A percentile compares a stretch with the other conserved stretches of the same genome.
phyloP scores from a whole-genome alignment of 1,140 invertebrate species.

The Drosophila sp. region DNA sequence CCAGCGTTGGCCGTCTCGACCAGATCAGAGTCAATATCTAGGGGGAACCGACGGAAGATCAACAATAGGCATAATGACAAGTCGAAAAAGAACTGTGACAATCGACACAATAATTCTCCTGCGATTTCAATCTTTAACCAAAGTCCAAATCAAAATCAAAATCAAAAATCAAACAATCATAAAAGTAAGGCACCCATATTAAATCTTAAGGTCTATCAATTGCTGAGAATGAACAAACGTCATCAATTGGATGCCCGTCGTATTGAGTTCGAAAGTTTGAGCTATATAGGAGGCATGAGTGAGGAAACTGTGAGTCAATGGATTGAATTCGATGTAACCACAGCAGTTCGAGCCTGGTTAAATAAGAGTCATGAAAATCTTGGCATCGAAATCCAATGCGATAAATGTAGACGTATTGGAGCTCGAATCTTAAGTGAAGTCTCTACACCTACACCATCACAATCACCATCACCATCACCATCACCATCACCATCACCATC shows the following conservation, averaged over 20 bases:
- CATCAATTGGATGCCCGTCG: slow-evolving; percentile 51
- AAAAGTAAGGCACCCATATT: slow-evolving; percentile 34
- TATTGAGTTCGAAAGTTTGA: slow-evolving; percentile 55
- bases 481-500: not conserved
- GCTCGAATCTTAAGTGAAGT: slow-evolving; percentile 79
- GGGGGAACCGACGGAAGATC: slow-evolving; percentile 3
- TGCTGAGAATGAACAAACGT: slow-evolving; percentile 54
- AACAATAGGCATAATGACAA: slow-evolving; percentile 11
- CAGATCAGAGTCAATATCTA: not conserved
- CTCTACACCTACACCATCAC: slow-evolving; percentile 22
- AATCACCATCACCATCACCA: not conserved
- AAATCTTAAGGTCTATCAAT: slow-evolving; percentile 73
- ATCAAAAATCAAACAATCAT: slow-evolving; percentile 4
- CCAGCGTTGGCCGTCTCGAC: slow-evolving; percentile 47
- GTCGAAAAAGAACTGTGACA: slow-evolving; percentile 22
- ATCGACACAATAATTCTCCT: not conserved
- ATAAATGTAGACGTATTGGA: slow-evolving; percentile 74
- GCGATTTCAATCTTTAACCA: not conserved
- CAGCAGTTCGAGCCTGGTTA: slow-evolving; percentile 85
- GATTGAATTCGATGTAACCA: slow-evolving; percentile 87
- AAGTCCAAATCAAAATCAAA: not conserved
- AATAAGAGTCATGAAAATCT: slow-evolving; percentile 83
- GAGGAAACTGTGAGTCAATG: slow-evolving; percentile 83
- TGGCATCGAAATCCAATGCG: slow-evolving; percentile 86
- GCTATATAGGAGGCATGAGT: slow-evolving; percentile 30